These are phyloP conservation scores for Corydoras maculifer DNA, from an alignment of 2,113 vertebrate species.

Conservation along the genomic window DNA sequence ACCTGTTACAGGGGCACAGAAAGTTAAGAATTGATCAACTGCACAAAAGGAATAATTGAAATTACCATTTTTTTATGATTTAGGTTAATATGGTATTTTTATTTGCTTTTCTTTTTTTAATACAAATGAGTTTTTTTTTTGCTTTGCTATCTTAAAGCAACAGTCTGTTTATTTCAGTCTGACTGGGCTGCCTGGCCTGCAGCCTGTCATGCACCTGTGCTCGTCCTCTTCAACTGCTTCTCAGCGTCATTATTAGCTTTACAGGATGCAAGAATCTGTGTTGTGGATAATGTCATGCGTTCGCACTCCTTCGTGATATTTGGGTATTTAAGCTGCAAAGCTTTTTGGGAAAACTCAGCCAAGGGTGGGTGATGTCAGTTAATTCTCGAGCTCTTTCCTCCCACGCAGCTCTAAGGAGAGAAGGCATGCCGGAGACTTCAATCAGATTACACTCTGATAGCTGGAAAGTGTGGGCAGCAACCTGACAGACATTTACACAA, in stretches of 20 bases:
- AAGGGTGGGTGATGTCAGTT: slow-evolving; percentile 15
- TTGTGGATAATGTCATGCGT: background rate
- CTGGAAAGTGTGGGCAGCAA: slow-evolving; percentile 43
- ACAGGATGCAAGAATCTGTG: background rate
- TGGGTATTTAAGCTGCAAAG: slow-evolving; percentile 6
- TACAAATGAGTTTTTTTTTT: no score
- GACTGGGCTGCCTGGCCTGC: no score
- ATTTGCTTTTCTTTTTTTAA: no score
- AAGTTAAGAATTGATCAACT: no score
- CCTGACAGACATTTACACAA: slow-evolving; percentile 4
- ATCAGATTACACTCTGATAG: slow-evolving; percentile 23
- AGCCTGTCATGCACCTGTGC: no score
- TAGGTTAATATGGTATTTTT: no score
- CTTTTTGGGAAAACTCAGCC: slow-evolving; percentile 13
- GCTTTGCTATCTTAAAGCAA: no score
- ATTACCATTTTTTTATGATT: no score
- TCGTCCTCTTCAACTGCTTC: background rate
- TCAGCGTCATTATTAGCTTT: background rate
- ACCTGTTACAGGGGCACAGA: no score
- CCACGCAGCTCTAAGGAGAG: background rate
- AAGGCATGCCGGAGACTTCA: slow-evolving; percentile 23
- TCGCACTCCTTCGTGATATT: slow-evolving; percentile 1
- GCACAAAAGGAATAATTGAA: no score
- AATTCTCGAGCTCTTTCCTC: slow-evolving; percentile 10
- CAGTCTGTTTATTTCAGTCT: no score